Evolutionary conservation across 2,113 vertebrate species (phyloP).

Genomic region (Pelecanoides urinatrix): DNA sequence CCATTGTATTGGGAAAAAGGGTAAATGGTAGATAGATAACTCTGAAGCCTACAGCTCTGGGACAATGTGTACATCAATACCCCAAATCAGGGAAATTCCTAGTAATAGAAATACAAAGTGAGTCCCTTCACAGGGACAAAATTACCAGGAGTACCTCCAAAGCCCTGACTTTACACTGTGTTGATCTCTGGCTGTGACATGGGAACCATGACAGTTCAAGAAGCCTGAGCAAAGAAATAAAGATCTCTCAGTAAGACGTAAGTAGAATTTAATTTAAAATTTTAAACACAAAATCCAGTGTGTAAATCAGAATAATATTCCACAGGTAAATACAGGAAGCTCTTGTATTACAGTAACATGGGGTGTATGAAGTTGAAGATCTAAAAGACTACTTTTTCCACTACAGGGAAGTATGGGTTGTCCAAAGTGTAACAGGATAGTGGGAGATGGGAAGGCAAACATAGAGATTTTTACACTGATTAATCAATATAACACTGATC

Average conservation of each 20-base stretch:
- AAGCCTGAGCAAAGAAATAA: not conserved
- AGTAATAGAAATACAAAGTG: not conserved
- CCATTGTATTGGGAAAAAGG: not conserved
- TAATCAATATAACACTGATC: not conserved
- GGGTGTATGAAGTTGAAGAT: not conserved
- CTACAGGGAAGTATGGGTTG: not conserved
- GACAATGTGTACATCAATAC: not conserved
- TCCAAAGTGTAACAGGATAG: not conserved
- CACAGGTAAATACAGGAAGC: not conserved
- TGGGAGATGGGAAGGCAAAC: not conserved
- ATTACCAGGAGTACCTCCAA: not conserved
- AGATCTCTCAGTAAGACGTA: not conserved
- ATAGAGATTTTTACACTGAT: not conserved
- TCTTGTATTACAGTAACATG: not conserved
- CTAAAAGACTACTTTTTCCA: not conserved
- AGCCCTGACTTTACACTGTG: not conserved
- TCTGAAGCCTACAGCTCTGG: not conserved
- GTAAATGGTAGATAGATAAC: not conserved
- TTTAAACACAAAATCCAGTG: not conserved
- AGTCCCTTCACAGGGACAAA: not conserved
- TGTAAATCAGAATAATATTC: not conserved
- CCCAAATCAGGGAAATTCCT: not conserved
- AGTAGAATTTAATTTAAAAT: not conserved
- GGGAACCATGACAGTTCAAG: not conserved
- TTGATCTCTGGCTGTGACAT: not conserved